Evolutionary conservation across 2,888 invertebrate species (phyloP).

Genomic region (Callimorpha dominula): DNA sequence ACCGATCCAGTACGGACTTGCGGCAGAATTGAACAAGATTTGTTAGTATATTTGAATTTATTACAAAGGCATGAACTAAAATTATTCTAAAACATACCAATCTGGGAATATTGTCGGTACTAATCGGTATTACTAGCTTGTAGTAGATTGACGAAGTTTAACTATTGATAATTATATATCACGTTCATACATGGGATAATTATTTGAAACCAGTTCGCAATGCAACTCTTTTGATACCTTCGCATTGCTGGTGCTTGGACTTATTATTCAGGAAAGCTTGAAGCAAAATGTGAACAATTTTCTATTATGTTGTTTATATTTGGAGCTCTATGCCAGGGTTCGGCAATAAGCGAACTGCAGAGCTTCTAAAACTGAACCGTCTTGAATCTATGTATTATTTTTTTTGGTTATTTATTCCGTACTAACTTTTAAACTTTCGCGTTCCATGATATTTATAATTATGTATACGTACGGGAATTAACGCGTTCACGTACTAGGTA

Average conservation of each 20-base stretch:
- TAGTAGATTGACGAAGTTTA: neutral
- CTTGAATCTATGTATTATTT: too few relatives aligned
- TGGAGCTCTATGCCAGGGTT: neutral
- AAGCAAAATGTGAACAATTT: neutral
- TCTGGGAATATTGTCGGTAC: constrained; percentile 56
- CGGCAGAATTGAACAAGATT: constrained; percentile 76
- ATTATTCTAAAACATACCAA: constrained; percentile 27
- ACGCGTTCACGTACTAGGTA: too few relatives aligned
- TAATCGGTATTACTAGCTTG: constrained; percentile 64
- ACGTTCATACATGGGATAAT: neutral
- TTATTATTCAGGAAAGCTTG: neutral
- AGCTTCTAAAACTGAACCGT: too few relatives aligned
- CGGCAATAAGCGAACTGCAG: neutral
- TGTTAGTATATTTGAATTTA: constrained; percentile 75
- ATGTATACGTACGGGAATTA: too few relatives aligned
- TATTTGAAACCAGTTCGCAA: too few relatives aligned
- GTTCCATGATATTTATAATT: too few relatives aligned
- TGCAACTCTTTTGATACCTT: too few relatives aligned
- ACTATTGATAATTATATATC: neutral
- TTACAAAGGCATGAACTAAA: constrained; percentile 63
- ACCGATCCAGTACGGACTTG: constrained; percentile 79
- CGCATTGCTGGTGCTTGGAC: neutral
- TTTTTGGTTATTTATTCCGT: too few relatives aligned
- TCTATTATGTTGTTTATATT: neutral
- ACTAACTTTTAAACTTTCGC: too few relatives aligned